Evolutionary conservation across 2,113 vertebrate genomes (phyloP), one percentile per base, ranked within the genome.

Genomic region (Ammospiza nelsoni): DNA sequence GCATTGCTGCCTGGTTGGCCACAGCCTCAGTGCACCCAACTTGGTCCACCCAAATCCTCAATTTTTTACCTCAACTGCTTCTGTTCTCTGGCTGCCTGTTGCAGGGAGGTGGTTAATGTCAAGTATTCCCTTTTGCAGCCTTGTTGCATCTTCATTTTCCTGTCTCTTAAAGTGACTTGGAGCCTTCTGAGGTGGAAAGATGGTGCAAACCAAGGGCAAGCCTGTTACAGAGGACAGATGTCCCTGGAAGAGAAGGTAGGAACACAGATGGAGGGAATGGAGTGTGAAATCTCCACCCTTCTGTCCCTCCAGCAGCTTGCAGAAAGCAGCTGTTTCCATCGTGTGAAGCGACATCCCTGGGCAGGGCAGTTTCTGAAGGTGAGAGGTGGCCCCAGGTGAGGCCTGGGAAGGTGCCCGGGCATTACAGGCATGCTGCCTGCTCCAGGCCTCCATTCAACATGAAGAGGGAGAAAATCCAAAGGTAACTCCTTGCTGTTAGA

Each of bases 301-400:
- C 82, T 83, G 68, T 88, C 48, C 37, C 25, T 51, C 7, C 35
- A 68, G 65, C 52, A 94, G 65, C 83, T 69, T 78, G 74, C 39
- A 84, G 90, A 96, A 96, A 87, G 65, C 88, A 87, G 90, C 69
- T 92, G 90, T 93, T 92, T 79, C 61, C 66, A 54, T 25, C 2
- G 3, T 8, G 10, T 66, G 88, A 84, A 84, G 43, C 93, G 52
- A 35, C 0, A 5, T 87, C 49, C 44, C 39, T 0, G 1, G 35
- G 68, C 80, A 62, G 44, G 54, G 80, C 85, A 90, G 69, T 69
- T 72, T 93, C 80, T 4, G 3, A 87, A 92, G 90, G 86, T 82
- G 89, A 92, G 80, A 81, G 43, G 57, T 66, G 61, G 41, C 90
- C 66, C 37, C 65, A 61, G 86, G 65, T 1, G 1, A 75, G 73